A percentile compares a stretch with the other conserved stretches of the same genome.
Evolutionary conservation across 2,113 vertebrate species (phyloP).

Genomic region (Megalops atlanticus): DNA sequence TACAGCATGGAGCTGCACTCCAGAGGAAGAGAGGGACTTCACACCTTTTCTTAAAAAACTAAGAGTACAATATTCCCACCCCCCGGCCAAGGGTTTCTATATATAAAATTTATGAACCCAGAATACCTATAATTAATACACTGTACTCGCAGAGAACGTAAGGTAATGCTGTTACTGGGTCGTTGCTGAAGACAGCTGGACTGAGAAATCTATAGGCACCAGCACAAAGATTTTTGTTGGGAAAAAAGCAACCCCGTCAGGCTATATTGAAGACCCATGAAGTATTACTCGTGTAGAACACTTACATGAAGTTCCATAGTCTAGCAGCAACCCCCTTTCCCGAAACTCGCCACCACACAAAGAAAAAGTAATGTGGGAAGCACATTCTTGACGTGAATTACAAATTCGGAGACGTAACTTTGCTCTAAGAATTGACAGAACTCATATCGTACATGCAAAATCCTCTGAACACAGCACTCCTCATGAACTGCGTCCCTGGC

Average conservation of each 20-base stretch:
- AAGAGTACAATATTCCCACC: slow-evolving; percentile 28
- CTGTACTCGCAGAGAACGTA: slow-evolving; percentile 43
- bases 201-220: slow-evolving; percentile 54
- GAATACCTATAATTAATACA: slow-evolving; percentile 39
- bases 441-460: slow-evolving; percentile 38
- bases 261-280: slow-evolving; percentile 22
- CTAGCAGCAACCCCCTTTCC: slow-evolving; percentile 56
- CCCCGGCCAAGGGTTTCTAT: slow-evolving; percentile 26
- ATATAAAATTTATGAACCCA: slow-evolving; percentile 34
- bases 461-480: slow-evolving; percentile 54
- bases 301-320: slow-evolving; percentile 51
- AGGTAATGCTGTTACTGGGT: slow-evolving; percentile 36
- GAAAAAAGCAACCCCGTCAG: slow-evolving; percentile 33
- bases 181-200: slow-evolving; percentile 36
- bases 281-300: slow-evolving; percentile 44
- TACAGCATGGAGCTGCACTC: not conserved
- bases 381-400: slow-evolving; percentile 50
- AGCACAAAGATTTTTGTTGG: slow-evolving; percentile 56
- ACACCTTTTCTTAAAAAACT: slow-evolving; percentile 12
- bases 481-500: slow-evolving; percentile 31
- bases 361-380: slow-evolving; percentile 53
- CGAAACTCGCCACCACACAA: slow-evolving; percentile 53
- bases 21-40: slow-evolving; percentile 4
- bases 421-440: slow-evolving; percentile 47
- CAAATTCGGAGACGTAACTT: slow-evolving; percentile 33